Base-by-base conservation (phyloP, 2,113 vertebrate genomes). In the Gila orcuttii region DNA sequence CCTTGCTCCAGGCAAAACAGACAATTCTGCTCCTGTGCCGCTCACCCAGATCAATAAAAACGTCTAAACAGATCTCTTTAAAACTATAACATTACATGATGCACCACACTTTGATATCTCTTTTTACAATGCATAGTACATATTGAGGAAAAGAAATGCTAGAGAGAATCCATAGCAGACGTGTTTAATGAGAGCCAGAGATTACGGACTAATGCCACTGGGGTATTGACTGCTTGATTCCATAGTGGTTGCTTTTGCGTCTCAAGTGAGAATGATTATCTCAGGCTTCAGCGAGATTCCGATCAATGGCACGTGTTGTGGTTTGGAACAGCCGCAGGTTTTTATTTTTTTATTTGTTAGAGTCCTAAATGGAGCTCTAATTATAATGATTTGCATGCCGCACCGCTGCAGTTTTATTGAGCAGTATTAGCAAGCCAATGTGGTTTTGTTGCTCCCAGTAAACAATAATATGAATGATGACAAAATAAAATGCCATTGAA, bases 151-250 rank as follows among this genome's bases (percentile, higher is more conserved):
- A 23, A 57, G 17, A 36, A 31, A 45, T 6, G 12, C 42, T 1
- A 23, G 62, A 85, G 68, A 81, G 6, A 64, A 52, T 86, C 85
- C 90, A 91, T 81, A 87, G 87, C 90, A 92, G 89, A 90, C 55
- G 25, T 77, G 79, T 87, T 90, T 93, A 93, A 92, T 92, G 89
- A 91, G 90, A 87, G 86, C 87, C 86, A 83, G 87, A 87, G 85
- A 93, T 91, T 93, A 90, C 91, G 90, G 91, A 88, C 90, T 86
- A 42, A 36, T 84, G 87, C 88, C 87, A 85, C 77, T n/a, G 76
- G 47, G 60, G 25, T 83, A 86, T 88, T 83, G 85, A 86, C 79
- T 69, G 52, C 66, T 80, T 75, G 52, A 68, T 45, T 59, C n/a
- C 71, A 66, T 62, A 85, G 33, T 36, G 83, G 59, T 39, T 84